Conservation (phyloP, 2,113 vertebrate genomes). For the Tetrao urogallus region DNA sequence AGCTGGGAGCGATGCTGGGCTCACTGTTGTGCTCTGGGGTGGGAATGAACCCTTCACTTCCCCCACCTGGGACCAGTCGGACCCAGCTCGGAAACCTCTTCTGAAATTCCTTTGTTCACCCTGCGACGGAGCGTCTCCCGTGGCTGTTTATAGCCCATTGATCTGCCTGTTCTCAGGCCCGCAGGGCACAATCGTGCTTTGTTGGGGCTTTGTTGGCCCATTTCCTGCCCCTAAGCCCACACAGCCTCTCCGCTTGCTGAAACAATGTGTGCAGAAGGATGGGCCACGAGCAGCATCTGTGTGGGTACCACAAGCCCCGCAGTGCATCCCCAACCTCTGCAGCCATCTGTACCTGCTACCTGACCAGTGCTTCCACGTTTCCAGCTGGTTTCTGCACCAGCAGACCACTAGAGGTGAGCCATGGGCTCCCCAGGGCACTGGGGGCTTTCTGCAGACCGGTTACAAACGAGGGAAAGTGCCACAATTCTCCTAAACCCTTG, state of each 20-base stretch:
- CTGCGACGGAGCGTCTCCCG: neutral
- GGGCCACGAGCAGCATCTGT: accelerated
- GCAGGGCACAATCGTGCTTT: conserved; percentile 17
- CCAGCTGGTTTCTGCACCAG: neutral
- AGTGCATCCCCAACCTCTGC: neutral
- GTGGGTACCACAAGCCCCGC: neutral
- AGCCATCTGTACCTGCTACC: neutral
- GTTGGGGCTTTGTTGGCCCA: neutral
- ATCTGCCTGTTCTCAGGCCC: conserved; percentile 5
- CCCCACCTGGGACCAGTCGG: neutral
- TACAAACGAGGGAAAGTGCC: neutral
- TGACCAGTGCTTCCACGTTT: neutral
- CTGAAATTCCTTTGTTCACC: conserved; percentile 9
- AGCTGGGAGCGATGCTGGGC: neutral
- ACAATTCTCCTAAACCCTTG: neutral
- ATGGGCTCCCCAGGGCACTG: neutral
- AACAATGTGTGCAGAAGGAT: neutral
- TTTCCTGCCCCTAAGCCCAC: conserved; percentile 20
- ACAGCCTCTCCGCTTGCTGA: neutral
- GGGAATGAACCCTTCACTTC: neutral
- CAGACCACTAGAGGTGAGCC: neutral
- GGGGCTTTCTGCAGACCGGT: neutral
- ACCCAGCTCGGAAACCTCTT: conserved; percentile 15
- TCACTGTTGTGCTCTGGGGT: neutral
- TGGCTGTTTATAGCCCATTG: conserved; percentile 27